A percentile compares a stretch with the other conserved stretches of the same genome.
These are phyloP conservation scores for Amphiprion percula DNA, from an alignment of 2,113 vertebrate species.

Conservation along the genomic window DNA sequence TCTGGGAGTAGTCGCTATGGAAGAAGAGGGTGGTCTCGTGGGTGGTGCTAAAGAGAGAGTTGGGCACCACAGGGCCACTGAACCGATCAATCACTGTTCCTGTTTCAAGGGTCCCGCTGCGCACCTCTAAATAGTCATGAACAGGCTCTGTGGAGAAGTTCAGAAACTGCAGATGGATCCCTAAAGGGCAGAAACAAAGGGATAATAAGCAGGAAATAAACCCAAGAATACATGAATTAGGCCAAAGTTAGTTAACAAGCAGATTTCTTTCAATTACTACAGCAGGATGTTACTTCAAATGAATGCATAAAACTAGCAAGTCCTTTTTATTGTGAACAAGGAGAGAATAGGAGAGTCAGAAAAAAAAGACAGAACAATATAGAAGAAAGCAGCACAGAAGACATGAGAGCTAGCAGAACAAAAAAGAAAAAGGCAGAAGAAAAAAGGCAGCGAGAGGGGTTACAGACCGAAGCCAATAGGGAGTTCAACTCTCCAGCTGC, in stretches of 20 bases:
- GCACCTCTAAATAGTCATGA: constrained; percentile 97
- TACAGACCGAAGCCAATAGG: constrained; percentile 94
- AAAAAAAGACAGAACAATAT: not conserved
- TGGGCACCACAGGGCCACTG: constrained; percentile 91
- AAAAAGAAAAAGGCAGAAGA: not conserved
- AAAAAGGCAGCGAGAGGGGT: constrained; percentile 15
- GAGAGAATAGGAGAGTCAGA: not conserved
- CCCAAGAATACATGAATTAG: constrained; percentile 7
- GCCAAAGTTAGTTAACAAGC: not conserved
- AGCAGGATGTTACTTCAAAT: not conserved
- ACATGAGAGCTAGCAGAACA: constrained; percentile 1
- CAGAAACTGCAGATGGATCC: constrained; percentile 95
- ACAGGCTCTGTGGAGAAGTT: constrained; percentile 99
- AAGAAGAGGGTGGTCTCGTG: constrained; percentile 97
- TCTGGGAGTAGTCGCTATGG: constrained; percentile 98
- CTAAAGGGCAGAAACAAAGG: constrained; percentile 78
- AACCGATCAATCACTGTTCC: constrained; percentile 94
- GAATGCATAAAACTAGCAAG: not conserved
- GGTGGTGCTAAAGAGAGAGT: constrained; percentile 95
- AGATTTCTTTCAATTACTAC: not conserved
- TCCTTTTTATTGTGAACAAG: not conserved
- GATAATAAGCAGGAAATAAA: constrained; percentile 8
- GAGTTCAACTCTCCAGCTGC: constrained; percentile 94
- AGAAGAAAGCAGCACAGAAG: constrained; percentile 6
- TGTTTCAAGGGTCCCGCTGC: constrained; percentile 90